phyloP scores from a whole-genome alignment of 2,888 invertebrate species.

The Choristoneura rosaceana region DNA sequence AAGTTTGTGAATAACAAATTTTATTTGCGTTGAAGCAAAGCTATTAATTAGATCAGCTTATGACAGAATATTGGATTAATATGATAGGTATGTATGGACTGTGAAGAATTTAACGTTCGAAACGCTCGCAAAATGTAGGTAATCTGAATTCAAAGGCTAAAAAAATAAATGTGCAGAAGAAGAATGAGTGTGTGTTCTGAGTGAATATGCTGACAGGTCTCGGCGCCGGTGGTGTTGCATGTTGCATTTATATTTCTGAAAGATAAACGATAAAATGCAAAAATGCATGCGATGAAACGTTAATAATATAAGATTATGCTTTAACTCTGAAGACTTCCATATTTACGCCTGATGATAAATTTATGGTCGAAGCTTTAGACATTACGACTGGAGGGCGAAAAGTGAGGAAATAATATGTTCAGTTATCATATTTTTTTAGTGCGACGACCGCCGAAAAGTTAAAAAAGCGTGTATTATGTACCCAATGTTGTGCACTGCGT shows the following conservation, averaged over 20 bases:
- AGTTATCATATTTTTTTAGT: not conserved
- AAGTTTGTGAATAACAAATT: not conserved
- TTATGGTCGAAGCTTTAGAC: slow-evolving; percentile 27
- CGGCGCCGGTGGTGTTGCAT: slow-evolving; percentile 44
- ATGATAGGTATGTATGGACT: not conserved
- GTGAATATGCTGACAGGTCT: slow-evolving; percentile 50
- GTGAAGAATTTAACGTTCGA: not conserved
- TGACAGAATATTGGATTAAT: not conserved
- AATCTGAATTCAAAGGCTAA: slow-evolving; percentile 36
- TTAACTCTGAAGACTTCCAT: slow-evolving; percentile 49
- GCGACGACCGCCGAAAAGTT: no score
- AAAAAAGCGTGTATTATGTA: no score
- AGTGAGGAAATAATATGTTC: slow-evolving; percentile 9
- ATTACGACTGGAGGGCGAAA: slow-evolving; percentile 4
- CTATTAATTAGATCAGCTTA: not conserved
- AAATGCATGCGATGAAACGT: slow-evolving; percentile 57
- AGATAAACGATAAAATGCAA: slow-evolving; percentile 54
- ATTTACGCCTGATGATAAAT: slow-evolving; percentile 32
- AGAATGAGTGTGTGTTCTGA: slow-evolving; percentile 44
- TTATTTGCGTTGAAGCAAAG: not conserved
- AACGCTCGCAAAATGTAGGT: not conserved
- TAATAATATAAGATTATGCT: slow-evolving; percentile 55
- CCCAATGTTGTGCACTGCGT: no score
- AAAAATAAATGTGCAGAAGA: slow-evolving; percentile 13
- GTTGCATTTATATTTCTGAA: slow-evolving; percentile 49